phyloP scores from a whole-genome alignment of 2,113 vertebrate species.

The Poeciliopsis retropinna region DNA sequence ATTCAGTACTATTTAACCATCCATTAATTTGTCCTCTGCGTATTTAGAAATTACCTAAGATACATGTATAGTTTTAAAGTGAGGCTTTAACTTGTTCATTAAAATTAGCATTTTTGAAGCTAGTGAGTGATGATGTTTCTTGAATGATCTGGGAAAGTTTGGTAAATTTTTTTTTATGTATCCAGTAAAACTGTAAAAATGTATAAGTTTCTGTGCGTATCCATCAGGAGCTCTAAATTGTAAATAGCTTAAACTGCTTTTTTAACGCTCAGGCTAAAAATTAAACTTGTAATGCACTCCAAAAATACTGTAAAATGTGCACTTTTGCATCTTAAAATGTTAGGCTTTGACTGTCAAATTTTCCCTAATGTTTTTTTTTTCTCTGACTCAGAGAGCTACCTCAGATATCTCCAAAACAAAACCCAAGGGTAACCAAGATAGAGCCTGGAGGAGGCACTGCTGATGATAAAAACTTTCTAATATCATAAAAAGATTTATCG shows the following conservation, averaged over 20 bases:
- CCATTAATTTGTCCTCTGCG: too few relatives aligned
- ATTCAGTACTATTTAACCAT: too few relatives aligned
- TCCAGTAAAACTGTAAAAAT: too few relatives aligned
- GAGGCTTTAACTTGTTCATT: background rate
- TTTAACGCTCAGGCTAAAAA: background rate
- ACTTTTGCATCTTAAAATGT: background rate
- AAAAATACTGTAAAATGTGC: background rate
- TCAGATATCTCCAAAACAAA: background rate
- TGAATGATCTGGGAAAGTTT: background rate
- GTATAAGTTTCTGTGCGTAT: too few relatives aligned
- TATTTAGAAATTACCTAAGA: too few relatives aligned
- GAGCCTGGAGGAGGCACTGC: background rate
- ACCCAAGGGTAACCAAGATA: background rate
- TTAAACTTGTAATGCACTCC: background rate
- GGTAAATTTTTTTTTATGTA: too few relatives aligned
- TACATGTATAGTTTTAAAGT: too few relatives aligned
- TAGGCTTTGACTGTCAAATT: background rate
- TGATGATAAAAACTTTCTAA: background rate
- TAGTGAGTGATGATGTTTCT: background rate
- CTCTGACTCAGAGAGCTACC: background rate
- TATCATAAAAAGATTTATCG: background rate
- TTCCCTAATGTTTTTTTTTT: background rate
- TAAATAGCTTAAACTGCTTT: background rate
- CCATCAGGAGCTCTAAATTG: background rate
- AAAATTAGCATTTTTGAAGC: too few relatives aligned